Base-by-base conservation (phyloP, 2,888 invertebrate genomes). In the Acronicta aceris region DNA sequence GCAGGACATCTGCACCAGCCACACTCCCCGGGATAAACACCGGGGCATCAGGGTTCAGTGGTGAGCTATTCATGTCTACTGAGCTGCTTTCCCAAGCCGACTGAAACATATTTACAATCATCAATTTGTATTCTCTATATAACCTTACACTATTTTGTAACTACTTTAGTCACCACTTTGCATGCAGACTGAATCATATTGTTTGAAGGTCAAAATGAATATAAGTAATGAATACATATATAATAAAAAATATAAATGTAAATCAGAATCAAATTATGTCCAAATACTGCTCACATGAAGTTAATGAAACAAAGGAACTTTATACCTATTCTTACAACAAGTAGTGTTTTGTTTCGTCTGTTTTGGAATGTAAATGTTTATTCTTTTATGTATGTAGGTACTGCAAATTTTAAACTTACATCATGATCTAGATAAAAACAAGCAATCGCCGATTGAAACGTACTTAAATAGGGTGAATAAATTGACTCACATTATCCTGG, bases 31-130 rank as follows among this genome's bases (percentile, higher is more conserved):
- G 97, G 61, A 98, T 95, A 89, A 98, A 98, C 91, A 97, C 97
- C n/a, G 97, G 97, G 16, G 98, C 98, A 81, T 98, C 96, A 0
- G 98, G 98, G 93, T 98, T 98, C 74, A 98, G 89, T 63, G 97
- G 97, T 45, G 97, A 98, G 57, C 97, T 97, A 92, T 96, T 96
- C 92, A 97, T 96, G 83, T 96, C 96, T 79, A 95, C 93, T 61
- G 94, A 94, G 84, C 93, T 93, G 70, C 85, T 93, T 79, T 94
- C 94, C 89, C 92, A 94, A 71, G 92, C 92, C 63, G 94, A 94
- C 94, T 94, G 90, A 13, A 92, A 92, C 52, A 57, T 51, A n/a
- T 36, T 45, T 43, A 38, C 42, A 56, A 48, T 53, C 15, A 56
- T 6, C 9, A 45, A 8, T 69, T 48, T 65, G 53, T 71, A 30